Base-by-base conservation (phyloP, 2,888 invertebrate species). In the Galeopsomyia nigrocyanea region DNA sequence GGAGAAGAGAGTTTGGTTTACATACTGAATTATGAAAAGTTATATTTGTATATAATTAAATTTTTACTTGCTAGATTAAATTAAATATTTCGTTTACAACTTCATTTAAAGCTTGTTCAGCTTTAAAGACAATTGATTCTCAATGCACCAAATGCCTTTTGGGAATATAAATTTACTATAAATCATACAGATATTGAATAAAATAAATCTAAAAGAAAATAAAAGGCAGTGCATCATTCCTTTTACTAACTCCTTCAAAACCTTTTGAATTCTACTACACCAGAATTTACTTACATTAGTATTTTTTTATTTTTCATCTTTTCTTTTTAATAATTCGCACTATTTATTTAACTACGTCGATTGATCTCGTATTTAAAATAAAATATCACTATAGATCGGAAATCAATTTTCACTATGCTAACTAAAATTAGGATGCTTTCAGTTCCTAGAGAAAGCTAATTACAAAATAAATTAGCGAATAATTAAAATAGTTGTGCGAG, bases 221-320 rank as follows among this genome's bases (percentile, higher is more conserved):
- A 26, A 26, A 65, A 66, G 67, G 63, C 67, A 74, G 74, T 74
- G 70, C 51, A 68, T 69, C 55, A 68, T 19, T 68, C 60, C 68
- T 73, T 68, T 53, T 16, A 50, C 16, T 7, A 47, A 62, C 22
- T 71, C 62, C 62, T n/a, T 63, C 49, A 53, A 68, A 73, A 49
- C 31, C 22, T 60, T 70, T 73, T 73, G 69, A 31, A 66, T 63
- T 70, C 63, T 63, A 55, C 67, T 70, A 67, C 66, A 57, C 62
- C 50, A 47, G 58, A 74, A 39, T 51, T 70, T 39, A 2, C 46
- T 57, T 68, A 31, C 17, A 53, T 57, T 53, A 39, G 7, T 65
- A 16, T 60, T 49, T 49, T 71, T 22, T 71, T 62, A 21, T 31
- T 60, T 65, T 47, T 21, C 39, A 56, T 22, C 22, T 46, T 66